Percentiles rank a stretch among this genome's conserved stretches.
phyloP scores from a whole-genome alignment of 2,888 invertebrate genomes.

The Apodemia zela region DNA sequence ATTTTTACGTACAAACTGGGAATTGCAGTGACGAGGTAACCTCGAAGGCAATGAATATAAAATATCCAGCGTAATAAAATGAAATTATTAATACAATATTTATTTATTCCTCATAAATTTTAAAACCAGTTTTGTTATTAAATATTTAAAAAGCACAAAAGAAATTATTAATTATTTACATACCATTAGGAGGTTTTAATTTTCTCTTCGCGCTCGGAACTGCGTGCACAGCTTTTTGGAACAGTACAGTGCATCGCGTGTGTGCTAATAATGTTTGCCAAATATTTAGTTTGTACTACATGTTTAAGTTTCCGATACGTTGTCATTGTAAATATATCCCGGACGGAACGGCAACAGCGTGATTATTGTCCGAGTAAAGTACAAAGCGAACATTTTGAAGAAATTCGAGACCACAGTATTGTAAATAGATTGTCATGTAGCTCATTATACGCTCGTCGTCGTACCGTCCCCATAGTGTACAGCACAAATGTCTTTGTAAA shows the following conservation, averaged over 20 bases:
- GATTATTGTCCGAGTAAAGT: constrained; percentile 48
- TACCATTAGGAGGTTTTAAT: no score
- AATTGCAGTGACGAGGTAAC: no score
- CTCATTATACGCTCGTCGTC: constrained; percentile 26
- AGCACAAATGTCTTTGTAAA: constrained; percentile 76
- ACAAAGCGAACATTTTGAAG: constrained; percentile 48
- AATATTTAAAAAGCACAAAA: no score
- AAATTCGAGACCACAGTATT: constrained; percentile 36
- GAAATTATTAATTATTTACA: no score
- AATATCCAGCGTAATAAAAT: no score
- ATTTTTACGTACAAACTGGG: no score
- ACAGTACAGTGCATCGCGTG: background rate
- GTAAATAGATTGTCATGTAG: constrained; percentile 24
- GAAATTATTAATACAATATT: no score
- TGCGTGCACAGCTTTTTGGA: constrained; percentile 4
- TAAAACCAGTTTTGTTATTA: no score
- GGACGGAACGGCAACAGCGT: constrained; percentile 46
- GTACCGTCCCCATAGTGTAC: constrained; percentile 52
- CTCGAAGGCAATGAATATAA: no score
- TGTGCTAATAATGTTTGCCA: constrained; percentile 53
- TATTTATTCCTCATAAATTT: no score
- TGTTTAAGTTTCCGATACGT: constrained; percentile 45
- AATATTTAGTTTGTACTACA: constrained; percentile 58
- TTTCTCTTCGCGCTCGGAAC: background rate
- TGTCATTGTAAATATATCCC: constrained; percentile 64